These are phyloP conservation scores for Leptodactylus fuscus DNA, from an alignment of 2,113 vertebrate genomes.

Conservation along the genomic window DNA sequence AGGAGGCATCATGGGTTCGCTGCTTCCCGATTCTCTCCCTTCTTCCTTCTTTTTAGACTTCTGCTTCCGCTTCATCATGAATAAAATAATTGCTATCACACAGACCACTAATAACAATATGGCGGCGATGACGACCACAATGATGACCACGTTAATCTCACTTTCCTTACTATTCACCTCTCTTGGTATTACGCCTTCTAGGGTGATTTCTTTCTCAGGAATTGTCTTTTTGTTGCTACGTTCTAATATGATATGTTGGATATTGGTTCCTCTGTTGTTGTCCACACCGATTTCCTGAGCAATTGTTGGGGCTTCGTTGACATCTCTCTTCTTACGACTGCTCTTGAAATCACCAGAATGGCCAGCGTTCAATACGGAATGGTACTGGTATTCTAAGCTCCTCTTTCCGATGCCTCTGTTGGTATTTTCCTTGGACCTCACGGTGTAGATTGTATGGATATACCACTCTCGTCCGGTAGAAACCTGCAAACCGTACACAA, in stretches of 20 bases:
- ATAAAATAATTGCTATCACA: constrained; percentile 67
- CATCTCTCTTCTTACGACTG: constrained; percentile 73
- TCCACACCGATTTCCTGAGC: constrained; percentile 79
- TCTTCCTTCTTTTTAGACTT: constrained; percentile 70
- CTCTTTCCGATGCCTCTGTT: constrained; percentile 85
- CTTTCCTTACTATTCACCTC: constrained; percentile 70
- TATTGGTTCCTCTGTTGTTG: constrained; percentile 89
- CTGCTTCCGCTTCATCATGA: constrained; percentile 73
- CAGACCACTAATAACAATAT: constrained; percentile 76
- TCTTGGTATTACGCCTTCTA: constrained; percentile 71
- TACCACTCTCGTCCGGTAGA: constrained; percentile 92
- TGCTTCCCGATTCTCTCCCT: constrained; percentile 71
- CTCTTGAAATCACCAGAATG: constrained; percentile 6
- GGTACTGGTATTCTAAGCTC: constrained; percentile 80
- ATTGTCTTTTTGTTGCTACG: constrained; percentile 69
- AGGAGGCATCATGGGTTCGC: constrained; percentile 77
- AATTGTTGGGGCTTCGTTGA: constrained; percentile 64
- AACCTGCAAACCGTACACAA: constrained; percentile 74
- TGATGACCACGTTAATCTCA: constrained; percentile 70
- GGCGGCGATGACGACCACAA: constrained; percentile 74
- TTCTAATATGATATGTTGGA: constrained; percentile 87
- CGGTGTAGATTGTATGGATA: constrained; percentile 92
- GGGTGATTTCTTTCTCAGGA: constrained; percentile 65
- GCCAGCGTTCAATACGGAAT: constrained; percentile 69
- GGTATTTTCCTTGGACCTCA: constrained; percentile 83